These are phyloP conservation scores for Callimorpha dominula DNA, from an alignment of 2,888 invertebrate species.

Conservation along the genomic window DNA sequence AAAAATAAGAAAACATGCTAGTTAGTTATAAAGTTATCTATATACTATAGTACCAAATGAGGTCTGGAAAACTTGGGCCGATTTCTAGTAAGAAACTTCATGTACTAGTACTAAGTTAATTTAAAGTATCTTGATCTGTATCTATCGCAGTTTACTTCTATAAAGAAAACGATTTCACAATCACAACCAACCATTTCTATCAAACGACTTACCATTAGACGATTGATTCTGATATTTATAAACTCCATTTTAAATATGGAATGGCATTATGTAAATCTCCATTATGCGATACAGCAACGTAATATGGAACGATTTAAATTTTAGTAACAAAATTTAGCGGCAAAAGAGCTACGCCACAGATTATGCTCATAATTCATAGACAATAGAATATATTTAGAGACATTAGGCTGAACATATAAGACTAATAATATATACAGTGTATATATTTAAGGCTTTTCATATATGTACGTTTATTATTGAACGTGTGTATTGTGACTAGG, in stretches of 20 bases:
- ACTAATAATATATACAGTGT: not conserved
- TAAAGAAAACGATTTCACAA: not conserved
- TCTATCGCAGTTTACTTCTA: not conserved
- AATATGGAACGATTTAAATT: conserved; percentile 24
- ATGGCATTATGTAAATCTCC: conserved; percentile 27
- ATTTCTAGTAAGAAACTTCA: not conserved
- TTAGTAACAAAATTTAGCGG: conserved; percentile 25
- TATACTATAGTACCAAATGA: not conserved
- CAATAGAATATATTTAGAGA: conserved; percentile 3
- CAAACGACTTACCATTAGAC: not conserved
- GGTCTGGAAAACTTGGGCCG: not conserved
- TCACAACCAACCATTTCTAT: not conserved
- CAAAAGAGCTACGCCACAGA: conserved; percentile 4
- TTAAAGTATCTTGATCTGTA: not conserved
- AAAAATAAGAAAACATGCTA: no score
- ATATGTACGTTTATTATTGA: no score
- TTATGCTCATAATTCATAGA: conserved; percentile 11
- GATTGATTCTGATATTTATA: not conserved
- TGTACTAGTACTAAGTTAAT: not conserved
- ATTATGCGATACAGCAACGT: conserved; percentile 21
- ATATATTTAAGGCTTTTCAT: not conserved
- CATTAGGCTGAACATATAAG: not conserved
- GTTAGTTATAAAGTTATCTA: not conserved
- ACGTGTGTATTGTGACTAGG: no score
- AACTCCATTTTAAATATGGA: not conserved